Evolutionary conservation across 2,888 invertebrate species (phyloP).

Genomic region (Thelaira solivaga): DNA sequence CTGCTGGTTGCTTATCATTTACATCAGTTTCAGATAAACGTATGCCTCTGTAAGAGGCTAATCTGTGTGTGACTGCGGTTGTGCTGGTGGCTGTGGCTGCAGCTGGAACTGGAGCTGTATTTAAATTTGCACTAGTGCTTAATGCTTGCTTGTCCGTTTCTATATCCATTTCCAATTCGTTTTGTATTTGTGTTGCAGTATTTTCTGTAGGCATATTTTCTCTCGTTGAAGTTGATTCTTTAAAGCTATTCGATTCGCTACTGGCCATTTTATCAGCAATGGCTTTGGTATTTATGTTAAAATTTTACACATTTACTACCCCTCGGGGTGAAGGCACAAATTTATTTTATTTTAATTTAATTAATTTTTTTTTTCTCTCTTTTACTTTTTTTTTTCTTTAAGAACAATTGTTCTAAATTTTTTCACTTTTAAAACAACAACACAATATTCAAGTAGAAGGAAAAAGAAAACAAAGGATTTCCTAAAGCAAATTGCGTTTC

Average conservation of each 20-base stretch:
- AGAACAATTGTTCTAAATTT: constrained; percentile 40
- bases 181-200: background rate
- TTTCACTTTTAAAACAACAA: constrained; percentile 10
- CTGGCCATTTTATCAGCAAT: constrained; percentile 70
- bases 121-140: background rate
- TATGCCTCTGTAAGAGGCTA: constrained; percentile 29
- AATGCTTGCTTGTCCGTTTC: constrained; percentile 25
- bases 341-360: constrained; percentile 11
- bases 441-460: background rate
- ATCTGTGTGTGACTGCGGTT: constrained; percentile 31
- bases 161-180: constrained; percentile 3
- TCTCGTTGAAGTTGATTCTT: constrained; percentile 34
- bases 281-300: constrained; percentile 58
- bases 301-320: constrained; percentile 35
- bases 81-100: no score
- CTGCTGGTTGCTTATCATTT: constrained; percentile 36
- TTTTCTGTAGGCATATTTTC: constrained; percentile 44
- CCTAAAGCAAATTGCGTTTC: constrained; percentile 54
- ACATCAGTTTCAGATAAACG: constrained; percentile 15
- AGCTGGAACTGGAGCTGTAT: background rate
- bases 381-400: constrained; percentile 1
- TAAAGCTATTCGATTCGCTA: constrained; percentile 67
- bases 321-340: background rate
- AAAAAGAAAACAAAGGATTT: constrained; percentile 57
- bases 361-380: background rate